These are phyloP conservation scores for Sinodicranocentrus sp. DNA, from an alignment of 2,888 invertebrate genomes.

Conservation along the genomic window DNA sequence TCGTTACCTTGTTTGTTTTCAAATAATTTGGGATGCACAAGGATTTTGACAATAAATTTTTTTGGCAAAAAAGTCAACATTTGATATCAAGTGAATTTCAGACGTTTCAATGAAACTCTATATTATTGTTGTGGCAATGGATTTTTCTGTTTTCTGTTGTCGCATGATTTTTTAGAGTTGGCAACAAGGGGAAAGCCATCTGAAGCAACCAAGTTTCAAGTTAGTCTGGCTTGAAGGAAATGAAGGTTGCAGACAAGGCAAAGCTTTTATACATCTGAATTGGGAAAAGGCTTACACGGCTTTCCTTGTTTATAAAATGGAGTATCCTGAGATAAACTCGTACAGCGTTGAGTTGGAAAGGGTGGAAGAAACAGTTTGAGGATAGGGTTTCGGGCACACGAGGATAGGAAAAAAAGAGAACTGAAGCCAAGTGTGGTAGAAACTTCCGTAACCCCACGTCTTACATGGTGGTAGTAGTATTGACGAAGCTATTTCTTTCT, in stretches of 20 bases:
- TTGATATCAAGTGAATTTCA: no score
- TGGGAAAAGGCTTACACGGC: not conserved
- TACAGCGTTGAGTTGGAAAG: not conserved
- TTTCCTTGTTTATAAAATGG: no score
- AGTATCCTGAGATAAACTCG: slow-evolving; percentile 11
- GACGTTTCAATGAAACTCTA: slow-evolving; percentile 34
- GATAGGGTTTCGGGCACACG: slow-evolving; percentile 7
- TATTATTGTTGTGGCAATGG: slow-evolving; percentile 7
- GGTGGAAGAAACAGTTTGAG: slow-evolving; percentile 22
- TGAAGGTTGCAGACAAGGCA: slow-evolving; percentile 51
- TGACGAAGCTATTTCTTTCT: not conserved
- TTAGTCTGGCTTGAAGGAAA: slow-evolving; percentile 19
- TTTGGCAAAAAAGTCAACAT: no score
- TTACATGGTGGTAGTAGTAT: not conserved
- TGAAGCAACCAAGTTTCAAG: no score
- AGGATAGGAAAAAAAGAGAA: slow-evolving; percentile 7
- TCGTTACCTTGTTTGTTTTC: no score
- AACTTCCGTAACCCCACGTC: slow-evolving; percentile 48
- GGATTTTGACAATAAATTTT: no score
- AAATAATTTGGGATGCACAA: no score
- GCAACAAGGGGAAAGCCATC: slow-evolving; percentile 41
- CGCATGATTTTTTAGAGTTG: slow-evolving; percentile 26
- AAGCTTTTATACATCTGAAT: slow-evolving; percentile 13
- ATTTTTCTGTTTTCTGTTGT: slow-evolving; percentile 21
- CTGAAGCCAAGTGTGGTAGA: slow-evolving; percentile 32